These are phyloP conservation scores for Danaus chrysippus DNA, from an alignment of 2,888 invertebrate genomes.

Conservation along the genomic window DNA sequence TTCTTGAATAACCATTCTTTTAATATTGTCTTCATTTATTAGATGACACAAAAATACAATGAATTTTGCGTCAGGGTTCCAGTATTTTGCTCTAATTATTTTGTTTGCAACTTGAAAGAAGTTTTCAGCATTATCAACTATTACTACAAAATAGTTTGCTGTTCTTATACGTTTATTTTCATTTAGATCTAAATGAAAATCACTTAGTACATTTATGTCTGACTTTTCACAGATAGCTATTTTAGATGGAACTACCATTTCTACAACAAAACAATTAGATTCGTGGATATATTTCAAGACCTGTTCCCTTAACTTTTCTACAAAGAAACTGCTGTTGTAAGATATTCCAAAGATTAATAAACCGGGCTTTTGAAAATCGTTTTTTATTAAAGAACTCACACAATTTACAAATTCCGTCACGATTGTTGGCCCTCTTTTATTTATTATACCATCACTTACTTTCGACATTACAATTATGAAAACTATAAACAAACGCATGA, in stretches of 20 bases:
- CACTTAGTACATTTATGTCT: constrained; percentile 25
- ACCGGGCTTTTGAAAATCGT: constrained; percentile 49
- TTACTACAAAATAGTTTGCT: constrained; percentile 56
- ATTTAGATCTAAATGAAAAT: constrained; percentile 44
- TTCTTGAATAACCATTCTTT: constrained; percentile 43
- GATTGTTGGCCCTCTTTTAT: constrained; percentile 52
- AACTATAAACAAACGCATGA: constrained; percentile 11
- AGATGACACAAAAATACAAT: constrained; percentile 53
- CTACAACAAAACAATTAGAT: constrained; percentile 41
- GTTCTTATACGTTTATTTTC: constrained; percentile 42
- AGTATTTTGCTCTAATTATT: constrained; percentile 51
- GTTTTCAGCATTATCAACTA: constrained; percentile 50
- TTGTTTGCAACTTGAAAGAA: constrained; percentile 49
- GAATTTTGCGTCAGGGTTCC: constrained; percentile 64
- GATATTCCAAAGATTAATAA: constrained; percentile 50
- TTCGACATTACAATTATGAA: constrained; percentile 11
- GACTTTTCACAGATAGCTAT: constrained; percentile 40
- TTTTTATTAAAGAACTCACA: constrained; percentile 44
- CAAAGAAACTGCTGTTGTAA: constrained; percentile 43
- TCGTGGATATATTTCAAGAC: constrained; percentile 46
- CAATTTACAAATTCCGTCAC: constrained; percentile 51
- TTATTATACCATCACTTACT: constrained; percentile 32
- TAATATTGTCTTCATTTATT: constrained; percentile 30
- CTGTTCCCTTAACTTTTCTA: constrained; percentile 44
- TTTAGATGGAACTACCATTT: constrained; percentile 46